Evolutionary conservation across 2,113 vertebrate species (phyloP).

Genomic region (Cygnus buccinator): DNA sequence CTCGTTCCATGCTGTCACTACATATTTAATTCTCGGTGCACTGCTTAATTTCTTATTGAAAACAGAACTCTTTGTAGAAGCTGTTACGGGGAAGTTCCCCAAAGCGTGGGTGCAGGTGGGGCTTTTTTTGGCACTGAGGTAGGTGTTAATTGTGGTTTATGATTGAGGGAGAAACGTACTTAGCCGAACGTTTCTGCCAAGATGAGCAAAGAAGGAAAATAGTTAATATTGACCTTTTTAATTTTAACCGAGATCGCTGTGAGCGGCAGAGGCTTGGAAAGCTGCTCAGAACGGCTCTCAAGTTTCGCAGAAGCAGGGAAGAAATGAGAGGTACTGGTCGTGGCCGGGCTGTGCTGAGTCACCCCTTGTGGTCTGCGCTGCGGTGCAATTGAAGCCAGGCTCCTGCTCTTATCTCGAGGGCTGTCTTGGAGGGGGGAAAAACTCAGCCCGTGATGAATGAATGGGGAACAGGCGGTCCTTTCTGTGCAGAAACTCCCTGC

Average conservation of each 20-base stretch:
- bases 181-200: slow-evolving; percentile 18
- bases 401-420: background rate
- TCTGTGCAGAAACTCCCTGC: background rate
- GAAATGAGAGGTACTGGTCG: background rate
- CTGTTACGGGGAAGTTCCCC: slow-evolving; percentile 46
- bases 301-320: background rate
- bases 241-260: slow-evolving; percentile 6
- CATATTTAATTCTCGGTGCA: background rate
- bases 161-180: background rate
- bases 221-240: slow-evolving; percentile 51
- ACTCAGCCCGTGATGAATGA: background rate
- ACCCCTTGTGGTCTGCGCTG: slow-evolving; percentile 26
- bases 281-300: background rate
- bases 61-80: slow-evolving; percentile 37
- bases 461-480: background rate
- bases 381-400: background rate
- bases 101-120: slow-evolving; percentile 45
- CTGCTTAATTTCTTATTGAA: slow-evolving; percentile 37
- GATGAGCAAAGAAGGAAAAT: slow-evolving; percentile 45
- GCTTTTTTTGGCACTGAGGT: slow-evolving; percentile 41
- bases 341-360: slow-evolving; percentile 11
- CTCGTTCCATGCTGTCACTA: slow-evolving; percentile 34
- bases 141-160: slow-evolving; percentile 58
- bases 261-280: background rate
- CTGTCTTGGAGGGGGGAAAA: background rate